These are phyloP conservation scores for Coptodon bakossiorum DNA, from an alignment of 2,113 vertebrate genomes.

Conservation along the genomic window DNA sequence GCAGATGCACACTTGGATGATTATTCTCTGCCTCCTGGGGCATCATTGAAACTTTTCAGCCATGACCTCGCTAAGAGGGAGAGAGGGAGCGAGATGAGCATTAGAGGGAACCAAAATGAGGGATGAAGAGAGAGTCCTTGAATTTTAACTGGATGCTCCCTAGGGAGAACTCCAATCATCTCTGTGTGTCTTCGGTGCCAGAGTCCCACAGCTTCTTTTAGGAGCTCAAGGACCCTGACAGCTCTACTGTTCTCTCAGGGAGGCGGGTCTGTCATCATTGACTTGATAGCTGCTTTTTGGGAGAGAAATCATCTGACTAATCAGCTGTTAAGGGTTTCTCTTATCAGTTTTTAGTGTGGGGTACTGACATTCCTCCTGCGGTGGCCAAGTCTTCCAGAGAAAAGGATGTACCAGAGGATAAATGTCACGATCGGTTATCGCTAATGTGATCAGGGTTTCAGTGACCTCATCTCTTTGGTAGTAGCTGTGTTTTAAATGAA, in stretches of 20 bases:
- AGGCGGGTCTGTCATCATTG: not conserved
- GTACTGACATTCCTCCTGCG: constrained; percentile 16
- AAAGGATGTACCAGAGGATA: constrained; percentile 20
- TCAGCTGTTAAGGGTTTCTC: constrained; percentile 1
- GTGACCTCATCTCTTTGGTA: not conserved
- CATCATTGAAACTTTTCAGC: constrained; percentile 53
- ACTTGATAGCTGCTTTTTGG: not conserved
- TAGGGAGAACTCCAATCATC: constrained; percentile 40
- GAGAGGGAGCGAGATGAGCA: constrained; percentile 8
- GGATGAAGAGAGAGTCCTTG: constrained; percentile 41
- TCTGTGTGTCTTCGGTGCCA: constrained; percentile 26
- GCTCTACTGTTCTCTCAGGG: not conserved
- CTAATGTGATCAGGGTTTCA: constrained; percentile 1
- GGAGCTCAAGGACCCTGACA: constrained; percentile 6
- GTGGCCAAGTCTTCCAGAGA: not conserved
- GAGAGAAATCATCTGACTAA: constrained; percentile 10
- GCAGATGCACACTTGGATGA: constrained; percentile 37
- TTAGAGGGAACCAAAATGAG: constrained; percentile 18
- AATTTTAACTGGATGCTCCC: constrained; percentile 50
- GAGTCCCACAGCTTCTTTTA: constrained; percentile 22
- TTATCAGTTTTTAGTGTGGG: not conserved
- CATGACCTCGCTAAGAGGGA: constrained; percentile 47
- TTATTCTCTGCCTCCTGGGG: constrained; percentile 27
- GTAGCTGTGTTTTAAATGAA: not conserved
- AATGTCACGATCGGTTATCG: constrained; percentile 15